Conservation (phyloP, 1,140 invertebrate species). For the Cotesia vestalis region DNA sequence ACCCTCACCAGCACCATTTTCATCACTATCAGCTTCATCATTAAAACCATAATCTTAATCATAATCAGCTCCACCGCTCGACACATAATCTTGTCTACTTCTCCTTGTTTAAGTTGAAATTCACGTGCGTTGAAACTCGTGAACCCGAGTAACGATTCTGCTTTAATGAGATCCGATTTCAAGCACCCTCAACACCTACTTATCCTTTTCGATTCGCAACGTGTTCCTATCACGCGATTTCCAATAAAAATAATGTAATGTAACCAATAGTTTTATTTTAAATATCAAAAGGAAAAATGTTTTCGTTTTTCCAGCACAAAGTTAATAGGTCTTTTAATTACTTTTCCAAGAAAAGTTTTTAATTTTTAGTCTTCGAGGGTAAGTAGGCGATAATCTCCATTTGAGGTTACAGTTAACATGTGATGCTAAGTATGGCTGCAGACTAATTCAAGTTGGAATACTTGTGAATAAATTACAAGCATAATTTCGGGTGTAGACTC, state of each 20-base stretch:
- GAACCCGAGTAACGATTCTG: constrained; percentile 27
- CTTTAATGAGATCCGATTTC: constrained; percentile 36
- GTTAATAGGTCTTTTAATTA: no score
- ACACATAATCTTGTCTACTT: constrained; percentile 10
- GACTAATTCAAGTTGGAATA: neutral
- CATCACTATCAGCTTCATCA: neutral
- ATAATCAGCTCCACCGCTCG: neutral
- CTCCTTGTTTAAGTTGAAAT: neutral
- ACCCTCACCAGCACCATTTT: neutral
- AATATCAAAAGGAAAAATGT: no score
- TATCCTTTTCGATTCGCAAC: constrained; percentile 34
- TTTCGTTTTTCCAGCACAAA: no score
- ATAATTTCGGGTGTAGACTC: neutral
- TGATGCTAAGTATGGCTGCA: no score
- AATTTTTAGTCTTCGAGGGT: no score
- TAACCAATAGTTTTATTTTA: neutral
- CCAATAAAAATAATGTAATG: neutral
- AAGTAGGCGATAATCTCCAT: neutral
- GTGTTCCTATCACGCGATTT: constrained; percentile 32
- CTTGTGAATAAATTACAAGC: neutral
- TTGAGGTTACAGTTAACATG: neutral
- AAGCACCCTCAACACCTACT: constrained; percentile 4
- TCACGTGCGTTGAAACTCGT: no score
- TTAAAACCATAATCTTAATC: constrained; percentile 8
- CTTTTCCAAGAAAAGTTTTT: no score